These are phyloP conservation scores for Regulus satrapa DNA, from an alignment of 2,113 vertebrate species.

Conservation along the genomic window DNA sequence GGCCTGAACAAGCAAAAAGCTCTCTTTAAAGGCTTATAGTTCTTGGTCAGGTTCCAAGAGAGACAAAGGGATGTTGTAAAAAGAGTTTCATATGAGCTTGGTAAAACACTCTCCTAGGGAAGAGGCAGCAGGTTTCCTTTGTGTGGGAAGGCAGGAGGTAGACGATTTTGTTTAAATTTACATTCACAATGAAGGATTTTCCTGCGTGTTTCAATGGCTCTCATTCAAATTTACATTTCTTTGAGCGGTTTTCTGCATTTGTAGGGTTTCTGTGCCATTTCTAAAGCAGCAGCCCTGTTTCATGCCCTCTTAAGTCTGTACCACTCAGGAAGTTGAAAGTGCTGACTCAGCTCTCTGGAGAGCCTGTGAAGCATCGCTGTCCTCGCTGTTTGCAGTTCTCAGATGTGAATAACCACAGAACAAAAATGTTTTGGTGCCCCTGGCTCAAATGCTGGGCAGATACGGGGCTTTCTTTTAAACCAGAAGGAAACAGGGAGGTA, in stretches of 20 bases:
- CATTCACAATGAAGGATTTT: conserved; percentile 27
- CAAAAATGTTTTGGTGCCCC: not conserved
- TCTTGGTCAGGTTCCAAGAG: conserved; percentile 63
- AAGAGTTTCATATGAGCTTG: conserved; percentile 43
- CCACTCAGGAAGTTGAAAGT: conserved; percentile 4
- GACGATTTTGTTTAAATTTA: conserved; percentile 18
- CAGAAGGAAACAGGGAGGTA: conserved; percentile 12
- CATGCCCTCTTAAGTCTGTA: not conserved
- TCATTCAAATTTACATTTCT: not conserved
- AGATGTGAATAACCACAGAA: conserved; percentile 13
- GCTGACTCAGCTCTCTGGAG: conserved; percentile 20
- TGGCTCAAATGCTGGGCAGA: not conserved
- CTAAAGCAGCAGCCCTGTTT: not conserved
- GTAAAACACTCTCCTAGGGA: conserved; percentile 40
- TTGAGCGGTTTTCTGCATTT: not conserved
- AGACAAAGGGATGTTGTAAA: conserved; percentile 63
- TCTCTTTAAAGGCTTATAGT: conserved; percentile 52
- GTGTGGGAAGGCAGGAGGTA: conserved; percentile 21
- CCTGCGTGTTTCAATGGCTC: not conserved
- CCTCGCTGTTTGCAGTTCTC: not conserved
- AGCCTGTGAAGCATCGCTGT: not conserved
- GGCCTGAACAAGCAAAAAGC: conserved; percentile 64
- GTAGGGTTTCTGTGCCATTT: not conserved
- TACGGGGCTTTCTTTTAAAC: not conserved
- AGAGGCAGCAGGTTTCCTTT: conserved; percentile 37